phyloP scores from a whole-genome alignment of 2,797 vertebrate species.

The Lycodopsis pacificus region DNA sequence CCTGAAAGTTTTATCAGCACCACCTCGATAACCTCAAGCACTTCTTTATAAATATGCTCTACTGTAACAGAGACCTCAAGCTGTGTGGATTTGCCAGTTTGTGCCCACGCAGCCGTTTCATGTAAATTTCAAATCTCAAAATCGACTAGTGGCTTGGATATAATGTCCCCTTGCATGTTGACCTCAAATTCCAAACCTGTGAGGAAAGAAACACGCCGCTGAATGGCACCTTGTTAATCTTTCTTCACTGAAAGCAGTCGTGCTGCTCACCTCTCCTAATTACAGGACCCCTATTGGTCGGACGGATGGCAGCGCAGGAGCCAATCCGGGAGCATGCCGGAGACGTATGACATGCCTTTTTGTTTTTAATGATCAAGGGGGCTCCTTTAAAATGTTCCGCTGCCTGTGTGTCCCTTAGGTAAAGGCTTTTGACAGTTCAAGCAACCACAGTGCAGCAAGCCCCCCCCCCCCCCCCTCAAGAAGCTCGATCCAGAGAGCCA shows the following conservation, averaged over 20 bases:
- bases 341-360: constrained; percentile 74
- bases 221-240: constrained; percentile 62
- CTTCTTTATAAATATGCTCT: constrained; percentile 22
- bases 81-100: constrained; percentile 29
- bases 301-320: constrained; percentile 53
- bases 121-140: constrained; percentile 42
- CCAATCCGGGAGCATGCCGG: constrained; percentile 78
- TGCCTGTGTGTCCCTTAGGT: constrained; percentile 49
- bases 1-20: constrained; percentile 11
- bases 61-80: constrained; percentile 28
- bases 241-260: constrained; percentile 33
- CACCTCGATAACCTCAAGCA: constrained; percentile 7
- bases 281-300: constrained; percentile 80
- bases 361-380: constrained; percentile 82
- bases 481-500: constrained; percentile 50
- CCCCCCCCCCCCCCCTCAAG: constrained; percentile 25
- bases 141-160: constrained; percentile 29
- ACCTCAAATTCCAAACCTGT: constrained; percentile 47
- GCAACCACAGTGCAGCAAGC: constrained; percentile 31
- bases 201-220: constrained; percentile 28
- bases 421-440: constrained; percentile 51
- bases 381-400: constrained; percentile 84
- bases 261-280: constrained; percentile 74
- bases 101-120: constrained; percentile 21
- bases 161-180: not conserved